Conservation (phyloP, 1,140 invertebrate species). For the Ptiloglossa arizonensis region DNA sequence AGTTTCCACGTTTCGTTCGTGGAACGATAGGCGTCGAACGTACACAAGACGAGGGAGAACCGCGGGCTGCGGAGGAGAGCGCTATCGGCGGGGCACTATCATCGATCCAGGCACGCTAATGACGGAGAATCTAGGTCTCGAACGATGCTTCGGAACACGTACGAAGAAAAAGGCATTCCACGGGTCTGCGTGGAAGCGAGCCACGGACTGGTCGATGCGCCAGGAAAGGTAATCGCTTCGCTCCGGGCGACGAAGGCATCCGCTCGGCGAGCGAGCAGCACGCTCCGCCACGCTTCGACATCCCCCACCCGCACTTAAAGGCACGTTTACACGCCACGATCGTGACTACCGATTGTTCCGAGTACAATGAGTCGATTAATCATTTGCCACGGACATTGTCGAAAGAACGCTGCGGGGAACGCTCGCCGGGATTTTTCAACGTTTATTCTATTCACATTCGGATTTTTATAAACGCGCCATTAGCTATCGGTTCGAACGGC, state of each 20-base stretch:
- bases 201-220: constrained; percentile 71
- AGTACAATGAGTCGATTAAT: constrained; percentile 51
- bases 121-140: constrained; percentile 50
- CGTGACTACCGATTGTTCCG: constrained; percentile 50
- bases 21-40: background rate
- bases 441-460: constrained; percentile 2
- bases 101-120: constrained; percentile 39
- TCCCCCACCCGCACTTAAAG: constrained; percentile 65
- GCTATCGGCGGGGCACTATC: constrained; percentile 6
- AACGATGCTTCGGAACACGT: background rate
- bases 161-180: constrained; percentile 18
- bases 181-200: constrained; percentile 25
- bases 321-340: constrained; percentile 53
- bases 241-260: constrained; percentile 71
- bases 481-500: background rate
- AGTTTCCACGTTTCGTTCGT: background rate
- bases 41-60: background rate
- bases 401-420: background rate
- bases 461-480: background rate
- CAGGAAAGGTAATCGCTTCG: constrained; percentile 76
- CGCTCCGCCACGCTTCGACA: constrained; percentile 76
- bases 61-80: background rate
- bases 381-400: constrained; percentile 37
- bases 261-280: constrained; percentile 72
- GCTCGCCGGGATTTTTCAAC: too few relatives aligned